These are phyloP conservation scores for Imbricaverruca yamaguchii DNA, from an alignment of 2,888 invertebrate genomes.

Conservation along the genomic window DNA sequence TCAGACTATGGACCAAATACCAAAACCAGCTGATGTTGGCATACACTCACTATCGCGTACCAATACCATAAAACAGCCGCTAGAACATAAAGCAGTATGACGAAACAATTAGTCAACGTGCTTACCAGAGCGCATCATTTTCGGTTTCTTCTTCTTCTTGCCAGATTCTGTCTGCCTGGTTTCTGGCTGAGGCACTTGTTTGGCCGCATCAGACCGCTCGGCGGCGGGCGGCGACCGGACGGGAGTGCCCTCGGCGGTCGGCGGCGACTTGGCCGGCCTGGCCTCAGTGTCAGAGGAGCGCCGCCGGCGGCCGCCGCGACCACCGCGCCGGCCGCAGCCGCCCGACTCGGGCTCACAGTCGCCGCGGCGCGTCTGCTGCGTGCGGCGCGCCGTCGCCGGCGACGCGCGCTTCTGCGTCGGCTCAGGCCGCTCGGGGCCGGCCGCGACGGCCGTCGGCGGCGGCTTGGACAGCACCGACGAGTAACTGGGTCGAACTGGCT, in stretches of 20 bases:
- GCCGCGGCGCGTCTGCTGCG: background rate
- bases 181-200: background rate
- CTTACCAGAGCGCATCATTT: background rate
- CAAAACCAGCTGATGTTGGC: too few relatives aligned
- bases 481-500: background rate
- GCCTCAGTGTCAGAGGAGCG: background rate
- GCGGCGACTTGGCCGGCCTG: background rate
- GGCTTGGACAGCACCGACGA: conserved; percentile 14
- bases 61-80: too few relatives aligned
- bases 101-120: too few relatives aligned
- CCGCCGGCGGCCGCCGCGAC: conserved; percentile 9
- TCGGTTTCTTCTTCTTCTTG: background rate
- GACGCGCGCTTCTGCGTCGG: background rate
- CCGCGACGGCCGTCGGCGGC: background rate
- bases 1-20: too few relatives aligned
- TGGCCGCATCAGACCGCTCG: background rate
- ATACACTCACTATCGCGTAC: too few relatives aligned
- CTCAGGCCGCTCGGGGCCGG: background rate
- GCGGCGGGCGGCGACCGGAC: background rate
- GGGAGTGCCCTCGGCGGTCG: background rate
- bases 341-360: background rate
- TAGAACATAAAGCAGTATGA: too few relatives aligned
- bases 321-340: background rate
- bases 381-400: background rate
- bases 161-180: background rate